Base-by-base conservation (phyloP, 2,888 invertebrate species). In the Eristalis tenax region DNA sequence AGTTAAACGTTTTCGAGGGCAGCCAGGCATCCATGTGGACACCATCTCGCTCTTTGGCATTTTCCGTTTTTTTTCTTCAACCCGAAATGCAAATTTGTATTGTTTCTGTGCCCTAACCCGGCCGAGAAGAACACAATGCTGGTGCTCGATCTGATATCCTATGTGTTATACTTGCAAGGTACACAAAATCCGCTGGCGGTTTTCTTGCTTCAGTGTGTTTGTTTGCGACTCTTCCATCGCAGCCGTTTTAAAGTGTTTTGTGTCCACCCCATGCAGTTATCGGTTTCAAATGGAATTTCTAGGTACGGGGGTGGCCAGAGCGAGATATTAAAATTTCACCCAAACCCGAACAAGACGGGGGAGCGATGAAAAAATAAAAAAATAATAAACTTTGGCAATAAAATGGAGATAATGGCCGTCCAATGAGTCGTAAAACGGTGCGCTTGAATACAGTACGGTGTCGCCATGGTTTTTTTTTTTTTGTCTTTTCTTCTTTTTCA, bases 71-170 rank as follows among this genome's bases (percentile, higher is more conserved):
- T 70, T 69, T 68, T 22, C 64, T 74, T 56, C 38, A 64, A 68
- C 70, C 66, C 56, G 65, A 91, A 91, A 91, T 91, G 91, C 90
- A 91, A 91, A 91, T 91, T 91, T 91, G 91, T 91, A 91, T 91
- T 91, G 91, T 90, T 91, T 91, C 91, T 90, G 90, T 91, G 91
- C 38, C 13, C 91, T 91, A 91, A 91, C 91, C 90, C 91, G 89
- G 89, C 90, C 90, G 83, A 87, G 83, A 87, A 83, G 79, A 83
- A 79, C 87, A 87, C 83, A 82, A 83, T 66, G 83, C 79, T 83
- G 79, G 68, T 79, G 40, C 26, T 59, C 38, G 22, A 69, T 56
- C 66, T 59, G 74, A 57, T 74, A 59, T 65, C 56, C 74, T 70
- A 84, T 84, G 75, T 84, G 83, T 70, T 79, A 18, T 40, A 1